Evolutionary conservation across 1,140 invertebrate genomes (phyloP), one percentile per base, ranked within the genome.

Genomic region (Melipona quadrifasciata): DNA sequence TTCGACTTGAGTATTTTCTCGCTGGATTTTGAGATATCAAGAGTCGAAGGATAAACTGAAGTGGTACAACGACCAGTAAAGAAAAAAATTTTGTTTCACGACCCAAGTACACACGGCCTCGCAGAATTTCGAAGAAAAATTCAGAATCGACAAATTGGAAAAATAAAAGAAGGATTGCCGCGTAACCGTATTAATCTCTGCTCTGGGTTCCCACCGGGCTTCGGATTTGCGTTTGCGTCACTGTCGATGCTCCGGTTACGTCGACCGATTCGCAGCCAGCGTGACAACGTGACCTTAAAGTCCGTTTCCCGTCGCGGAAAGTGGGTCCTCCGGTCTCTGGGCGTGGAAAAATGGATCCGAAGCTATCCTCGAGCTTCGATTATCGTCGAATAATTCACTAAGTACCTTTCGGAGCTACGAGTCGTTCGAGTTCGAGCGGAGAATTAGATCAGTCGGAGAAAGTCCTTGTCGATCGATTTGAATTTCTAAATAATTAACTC

Each of bases 171-270:
- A 70, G 53, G 68, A 24, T 14, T 27, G 31, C 58, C 58, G 53
- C n/a, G 51, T 70, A 83, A 83, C 74, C 53, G 65, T 74, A 77
- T 83, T 78, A 77, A 78, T 78, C 74, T 6, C 17, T 47, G 39
- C 39, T 47, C 31, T 12, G 24, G 53, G 73, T 82, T 34, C 75
- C 55, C 84, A 84, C 34, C 58, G 74, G 88, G 86, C 87, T 86
- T 89, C 88, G 87, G 87, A 84, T 89, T 88, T 89, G 82, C 80
- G 77, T 89, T 88, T 86, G 70, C 87, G 88, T 89, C 86, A 86
- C 39, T 61, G 31, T 31, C 61, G 64, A 76, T 77, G 80, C 65
- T 86, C 84, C 74, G 84, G 79, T 85, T 86, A 85, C 83, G 71
- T 85, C 75, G 61, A 75, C 58, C 71, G 39, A 47, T 70, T n/a